A percentile compares a stretch with the other conserved stretches of the same genome.
phyloP scores from a whole-genome alignment of 1,140 invertebrate genomes.

The Monochamus saltuarius region DNA sequence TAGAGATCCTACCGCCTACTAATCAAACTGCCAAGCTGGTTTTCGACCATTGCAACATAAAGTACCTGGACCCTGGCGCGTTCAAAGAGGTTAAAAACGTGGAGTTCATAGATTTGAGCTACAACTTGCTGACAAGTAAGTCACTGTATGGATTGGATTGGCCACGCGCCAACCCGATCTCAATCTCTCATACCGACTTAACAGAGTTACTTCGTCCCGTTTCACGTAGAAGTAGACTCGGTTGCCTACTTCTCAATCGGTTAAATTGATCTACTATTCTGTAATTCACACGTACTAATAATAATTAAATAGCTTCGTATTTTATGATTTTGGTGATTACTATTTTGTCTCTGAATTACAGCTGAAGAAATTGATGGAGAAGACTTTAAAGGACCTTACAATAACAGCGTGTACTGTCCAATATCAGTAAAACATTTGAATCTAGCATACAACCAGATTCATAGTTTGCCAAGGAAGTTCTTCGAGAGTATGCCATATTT shows the following conservation, averaged over 20 bases:
- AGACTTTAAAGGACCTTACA: constrained; percentile 62
- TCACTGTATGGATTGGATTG: constrained; percentile 25
- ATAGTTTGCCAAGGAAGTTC: constrained; percentile 64
- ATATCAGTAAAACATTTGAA: constrained; percentile 65
- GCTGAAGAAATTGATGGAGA: constrained; percentile 50
- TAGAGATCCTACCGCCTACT: constrained; percentile 52
- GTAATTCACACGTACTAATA: too few species aligned
- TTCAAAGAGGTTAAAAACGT: constrained; percentile 67
- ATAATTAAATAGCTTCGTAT: too few species aligned
- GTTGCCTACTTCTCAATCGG: too few species aligned
- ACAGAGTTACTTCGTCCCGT: neutral
- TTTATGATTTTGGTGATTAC: neutral
- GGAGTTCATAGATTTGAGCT: constrained; percentile 69
- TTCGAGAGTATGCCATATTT: constrained; percentile 72
- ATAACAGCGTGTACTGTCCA: constrained; percentile 60
- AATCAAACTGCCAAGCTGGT: constrained; percentile 48
- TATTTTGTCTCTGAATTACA: constrained; percentile 18
- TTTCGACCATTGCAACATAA: constrained; percentile 56
- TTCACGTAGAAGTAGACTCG: neutral
- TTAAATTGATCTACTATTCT: too few species aligned
- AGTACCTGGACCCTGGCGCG: constrained; percentile 60
- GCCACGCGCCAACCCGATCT: neutral
- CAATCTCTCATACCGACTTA: neutral
- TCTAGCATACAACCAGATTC: constrained; percentile 67
- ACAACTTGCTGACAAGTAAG: constrained; percentile 65